Percentiles rank a stretch among this genome's conserved stretches.
Evolutionary conservation across 2,113 vertebrate genomes (phyloP).

Genomic region (Onychostruthus taczanowskii): DNA sequence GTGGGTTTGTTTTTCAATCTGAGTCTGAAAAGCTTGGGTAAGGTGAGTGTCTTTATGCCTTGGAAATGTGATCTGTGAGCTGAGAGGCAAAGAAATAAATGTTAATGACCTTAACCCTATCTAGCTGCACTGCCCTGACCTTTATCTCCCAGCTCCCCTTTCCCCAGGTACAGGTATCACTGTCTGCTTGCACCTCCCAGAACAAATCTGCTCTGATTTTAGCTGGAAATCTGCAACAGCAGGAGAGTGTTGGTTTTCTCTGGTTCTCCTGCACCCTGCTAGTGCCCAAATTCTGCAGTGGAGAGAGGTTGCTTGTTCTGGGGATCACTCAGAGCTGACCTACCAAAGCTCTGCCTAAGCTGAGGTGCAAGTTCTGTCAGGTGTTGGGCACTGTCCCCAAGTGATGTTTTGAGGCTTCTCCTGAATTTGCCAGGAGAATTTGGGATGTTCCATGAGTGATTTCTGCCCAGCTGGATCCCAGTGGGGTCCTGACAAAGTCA

Average conservation of each 20-base stretch:
- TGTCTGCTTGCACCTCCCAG: background rate
- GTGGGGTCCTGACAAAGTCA: background rate
- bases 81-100: background rate
- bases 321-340: background rate
- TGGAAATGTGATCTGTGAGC: background rate
- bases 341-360: background rate
- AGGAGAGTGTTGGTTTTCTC: background rate
- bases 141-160: slow-evolving; percentile 5
- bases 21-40: background rate
- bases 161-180: background rate
- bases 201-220: background rate
- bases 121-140: background rate
- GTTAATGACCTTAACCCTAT: background rate
- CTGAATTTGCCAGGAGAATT: background rate
- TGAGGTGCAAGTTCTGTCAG: fast-evolving
- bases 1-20: background rate
- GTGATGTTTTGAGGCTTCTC: background rate
- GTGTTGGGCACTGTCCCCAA: background rate
- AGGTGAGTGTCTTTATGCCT: background rate
- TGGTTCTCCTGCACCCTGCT: background rate
- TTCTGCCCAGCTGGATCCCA: background rate
- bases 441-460: background rate
- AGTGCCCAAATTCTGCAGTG: fast-evolving
- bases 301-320: background rate
- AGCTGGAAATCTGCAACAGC: background rate